Conservation (phyloP, 2,797 vertebrate species). For the Sparus aurata region DNA sequence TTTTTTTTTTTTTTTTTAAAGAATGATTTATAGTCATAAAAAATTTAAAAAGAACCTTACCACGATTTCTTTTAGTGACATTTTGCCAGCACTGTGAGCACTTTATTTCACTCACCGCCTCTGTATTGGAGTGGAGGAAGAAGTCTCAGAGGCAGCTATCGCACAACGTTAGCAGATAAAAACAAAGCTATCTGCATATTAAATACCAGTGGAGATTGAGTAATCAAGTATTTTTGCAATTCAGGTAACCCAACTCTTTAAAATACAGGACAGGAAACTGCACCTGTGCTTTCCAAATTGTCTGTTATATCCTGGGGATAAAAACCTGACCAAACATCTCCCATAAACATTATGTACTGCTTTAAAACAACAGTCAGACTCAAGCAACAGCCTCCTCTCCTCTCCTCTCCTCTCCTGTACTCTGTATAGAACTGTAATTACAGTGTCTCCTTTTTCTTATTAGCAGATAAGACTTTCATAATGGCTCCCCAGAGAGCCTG, state of each 20-base stretch:
- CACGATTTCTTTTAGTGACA: not conserved
- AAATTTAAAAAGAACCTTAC: not conserved
- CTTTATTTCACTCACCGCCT: not conserved
- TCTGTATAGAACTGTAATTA: slow-evolving; percentile 81
- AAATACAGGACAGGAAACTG: not conserved
- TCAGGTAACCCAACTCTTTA: not conserved
- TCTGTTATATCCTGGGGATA: not conserved
- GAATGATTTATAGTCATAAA: too few species aligned
- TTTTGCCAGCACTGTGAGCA: not conserved
- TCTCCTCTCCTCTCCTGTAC: slow-evolving; percentile 14
- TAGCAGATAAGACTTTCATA: slow-evolving; percentile 80
- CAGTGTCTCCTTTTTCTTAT: slow-evolving; percentile 77
- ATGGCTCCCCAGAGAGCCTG: slow-evolving; percentile 71
- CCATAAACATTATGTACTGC: not conserved
- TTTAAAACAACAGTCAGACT: not conserved
- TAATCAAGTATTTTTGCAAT: not conserved
- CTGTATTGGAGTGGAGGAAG: not conserved
- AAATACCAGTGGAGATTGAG: not conserved
- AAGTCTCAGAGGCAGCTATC: not conserved
- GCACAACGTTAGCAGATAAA: not conserved
- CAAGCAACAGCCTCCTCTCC: slow-evolving; percentile 12
- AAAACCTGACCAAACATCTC: not conserved
- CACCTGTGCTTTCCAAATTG: not conserved
- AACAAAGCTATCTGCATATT: not conserved
- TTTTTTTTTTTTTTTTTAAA: too few species aligned